phyloP scores from a whole-genome alignment of 2,888 invertebrate genomes.

The Micoletzkya japonica region DNA sequence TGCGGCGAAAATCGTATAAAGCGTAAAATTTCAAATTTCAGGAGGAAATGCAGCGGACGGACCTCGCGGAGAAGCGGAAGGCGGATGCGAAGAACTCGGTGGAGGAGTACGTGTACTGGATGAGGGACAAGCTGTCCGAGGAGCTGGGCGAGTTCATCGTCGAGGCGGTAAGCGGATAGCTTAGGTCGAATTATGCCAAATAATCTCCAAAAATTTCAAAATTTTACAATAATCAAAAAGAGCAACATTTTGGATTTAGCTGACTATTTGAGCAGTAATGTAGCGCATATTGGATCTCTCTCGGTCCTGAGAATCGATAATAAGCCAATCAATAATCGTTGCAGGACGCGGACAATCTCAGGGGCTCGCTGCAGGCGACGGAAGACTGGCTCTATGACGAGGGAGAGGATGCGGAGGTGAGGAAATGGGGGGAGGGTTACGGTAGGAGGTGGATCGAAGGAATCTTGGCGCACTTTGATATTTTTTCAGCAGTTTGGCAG shows the following conservation, averaged over 20 bases:
- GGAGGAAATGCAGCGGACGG: constrained; percentile 73
- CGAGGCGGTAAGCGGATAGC: constrained; percentile 73
- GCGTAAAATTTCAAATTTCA: too few relatives aligned
- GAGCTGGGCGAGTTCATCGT: constrained; percentile 78
- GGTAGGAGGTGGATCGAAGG: too few relatives aligned
- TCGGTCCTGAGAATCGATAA: too few relatives aligned
- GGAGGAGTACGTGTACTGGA: constrained; percentile 96
- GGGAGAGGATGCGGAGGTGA: constrained; percentile 87
- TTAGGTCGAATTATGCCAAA: neutral
- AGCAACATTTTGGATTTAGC: too few relatives aligned
- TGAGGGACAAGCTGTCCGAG: constrained; percentile 82
- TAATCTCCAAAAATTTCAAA: too few relatives aligned
- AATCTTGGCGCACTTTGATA: too few relatives aligned
- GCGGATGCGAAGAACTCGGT: constrained; percentile 93
- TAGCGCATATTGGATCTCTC: too few relatives aligned
- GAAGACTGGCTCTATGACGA: constrained; percentile 97
- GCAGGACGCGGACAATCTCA: constrained; percentile 63
- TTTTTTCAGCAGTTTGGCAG: too few relatives aligned
- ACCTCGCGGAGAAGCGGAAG: constrained; percentile 89
- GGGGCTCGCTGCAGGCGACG: constrained; percentile 76
- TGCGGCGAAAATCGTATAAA: neutral
- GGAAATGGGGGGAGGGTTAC: constrained; percentile 63
- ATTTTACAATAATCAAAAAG: too few relatives aligned
- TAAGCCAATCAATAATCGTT: constrained; percentile 13
- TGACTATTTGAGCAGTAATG: too few relatives aligned